These are phyloP conservation scores for Gastracanthus pulcherrimus DNA, from an alignment of 2,888 invertebrate genomes.

Conservation along the genomic window DNA sequence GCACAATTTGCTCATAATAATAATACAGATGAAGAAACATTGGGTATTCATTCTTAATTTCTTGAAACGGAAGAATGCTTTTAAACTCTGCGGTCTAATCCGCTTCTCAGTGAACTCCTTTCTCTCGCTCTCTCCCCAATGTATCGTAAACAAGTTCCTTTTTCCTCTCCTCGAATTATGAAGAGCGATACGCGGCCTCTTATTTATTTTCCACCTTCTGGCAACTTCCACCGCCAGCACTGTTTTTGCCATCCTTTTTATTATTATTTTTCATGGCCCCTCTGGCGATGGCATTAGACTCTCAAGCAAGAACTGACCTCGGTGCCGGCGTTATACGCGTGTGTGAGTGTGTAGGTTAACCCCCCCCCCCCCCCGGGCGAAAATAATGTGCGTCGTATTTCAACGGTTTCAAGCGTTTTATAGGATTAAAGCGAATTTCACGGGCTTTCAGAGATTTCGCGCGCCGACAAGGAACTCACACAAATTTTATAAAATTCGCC, in stretches of 20 bases:
- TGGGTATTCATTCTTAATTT: not conserved
- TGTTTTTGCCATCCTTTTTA: not conserved
- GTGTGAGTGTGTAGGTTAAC: not conserved
- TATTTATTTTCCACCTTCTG: not conserved
- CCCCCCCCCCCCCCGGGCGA: not conserved
- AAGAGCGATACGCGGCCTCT: conserved; percentile 2
- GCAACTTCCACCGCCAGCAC: not conserved
- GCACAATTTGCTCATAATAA: not conserved
- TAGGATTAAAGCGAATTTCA: conserved; percentile 48
- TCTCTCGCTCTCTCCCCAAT: not conserved
- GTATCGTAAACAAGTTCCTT: not conserved
- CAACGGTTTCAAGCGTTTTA: conserved; percentile 45
- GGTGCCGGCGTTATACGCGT: not conserved
- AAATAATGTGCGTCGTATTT: conserved; percentile 46
- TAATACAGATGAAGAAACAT: not conserved
- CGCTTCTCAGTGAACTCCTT: not conserved
- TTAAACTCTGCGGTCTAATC: conserved; percentile 4
- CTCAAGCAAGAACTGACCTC: conserved; percentile 15
- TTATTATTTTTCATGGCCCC: conserved; percentile 18
- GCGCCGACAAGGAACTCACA: conserved; percentile 6
- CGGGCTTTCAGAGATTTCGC: conserved; percentile 43
- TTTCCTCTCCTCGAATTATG: not conserved
- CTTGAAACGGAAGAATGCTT: not conserved
- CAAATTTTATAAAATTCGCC: conserved; percentile 34
- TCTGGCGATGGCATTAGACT: conserved; percentile 21